Base-by-base conservation (phyloP, 2,888 invertebrate genomes). In the Hemithea aestivaria region DNA sequence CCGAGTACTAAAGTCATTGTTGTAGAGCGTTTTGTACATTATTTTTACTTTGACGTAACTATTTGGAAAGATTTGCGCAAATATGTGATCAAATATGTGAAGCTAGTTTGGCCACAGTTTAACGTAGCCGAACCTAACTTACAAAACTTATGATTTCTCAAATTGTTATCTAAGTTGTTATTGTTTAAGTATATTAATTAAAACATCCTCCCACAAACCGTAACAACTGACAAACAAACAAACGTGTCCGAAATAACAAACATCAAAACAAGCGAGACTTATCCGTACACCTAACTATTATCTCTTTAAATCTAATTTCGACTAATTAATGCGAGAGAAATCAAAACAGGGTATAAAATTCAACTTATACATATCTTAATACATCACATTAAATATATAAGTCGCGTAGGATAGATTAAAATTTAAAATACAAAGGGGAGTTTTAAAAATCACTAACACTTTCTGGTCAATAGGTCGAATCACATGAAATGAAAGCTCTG, bases 391-490 rank as follows among this genome's bases (percentile, higher is more conserved):
- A 65, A 62, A 53, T 50, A 46, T 52, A 45, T 45, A 36, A 51
- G 45, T 49, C 44, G 49, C 49, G 29, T 27, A 54, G 51, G 64
- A 56, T 62, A 59, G 53, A 48, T 56, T 51, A 16, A 16, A 16
- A 16, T 53, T 59, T 67, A 67, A 42, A 69, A 67, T 69, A 73
- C 62, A 68, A 68, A 70, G 16, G 16, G 72, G 70, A 63, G 63
- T 45, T 47, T 30, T 64, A 40, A 50, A 71, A 73, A 72, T 79
- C 78, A 79, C 78, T 79, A 81, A 79, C 78, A 65, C 56, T 58
- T 70, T 53, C 54, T 79, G 80, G 79, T 79, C 79, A 52, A 47
- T 73, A 73, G 73, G 72, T 78, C 72, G 65, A 66, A 75, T 75
- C 74, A 74, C 76, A 72, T 68, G 50, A 71, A 69, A 60, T 39